Evolutionary conservation across 2,797 vertebrate species (phyloP).

Genomic region (Yasuhikotakia modesta): DNA sequence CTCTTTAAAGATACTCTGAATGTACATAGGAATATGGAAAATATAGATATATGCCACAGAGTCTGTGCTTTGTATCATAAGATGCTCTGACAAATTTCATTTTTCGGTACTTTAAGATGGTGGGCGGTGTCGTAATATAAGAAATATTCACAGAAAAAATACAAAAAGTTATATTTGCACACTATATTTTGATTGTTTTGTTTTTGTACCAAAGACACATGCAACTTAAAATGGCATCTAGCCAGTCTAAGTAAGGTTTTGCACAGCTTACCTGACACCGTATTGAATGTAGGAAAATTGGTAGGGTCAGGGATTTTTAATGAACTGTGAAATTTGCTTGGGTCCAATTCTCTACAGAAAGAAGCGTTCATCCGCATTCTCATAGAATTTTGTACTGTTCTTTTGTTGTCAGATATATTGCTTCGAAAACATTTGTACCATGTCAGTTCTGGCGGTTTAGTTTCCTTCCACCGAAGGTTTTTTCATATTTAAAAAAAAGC

Average conservation of each 20-base stretch:
- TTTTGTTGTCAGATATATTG: slow-evolving; percentile 85
- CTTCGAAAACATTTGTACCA: slow-evolving; percentile 73
- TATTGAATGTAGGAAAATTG: slow-evolving; percentile 99
- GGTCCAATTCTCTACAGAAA: slow-evolving; percentile 99
- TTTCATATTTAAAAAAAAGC: slow-evolving; percentile 47
- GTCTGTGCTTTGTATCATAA: slow-evolving; percentile 98
- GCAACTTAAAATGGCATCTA: slow-evolving; percentile 97
- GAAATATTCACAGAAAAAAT: slow-evolving; percentile 73
- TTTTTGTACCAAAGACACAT: slow-evolving; percentile 99
- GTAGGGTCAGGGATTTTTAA: slow-evolving; percentile 97
- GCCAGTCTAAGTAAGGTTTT: slow-evolving; percentile 99
- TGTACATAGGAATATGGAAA: slow-evolving; percentile 97
- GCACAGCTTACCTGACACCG: slow-evolving; percentile 99
- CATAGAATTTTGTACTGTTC: slow-evolving; percentile 80
- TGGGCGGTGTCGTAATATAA: slow-evolving; percentile 48
- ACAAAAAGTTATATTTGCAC: slow-evolving; percentile 96
- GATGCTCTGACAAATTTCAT: slow-evolving; percentile 92
- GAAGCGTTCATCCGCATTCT: slow-evolving; percentile 87
- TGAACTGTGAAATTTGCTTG: slow-evolving; percentile 99
- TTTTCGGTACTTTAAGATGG: slow-evolving; percentile 79
- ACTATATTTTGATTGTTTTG: slow-evolving; percentile 92
- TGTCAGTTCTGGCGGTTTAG: slow-evolving; percentile 72
- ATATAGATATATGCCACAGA: slow-evolving; percentile 99
- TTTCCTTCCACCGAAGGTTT: slow-evolving; percentile 68
- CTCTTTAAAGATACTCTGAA: slow-evolving; percentile 91